Conservation (phyloP, 2,113 vertebrate species). For the Catharus bicknelli region DNA sequence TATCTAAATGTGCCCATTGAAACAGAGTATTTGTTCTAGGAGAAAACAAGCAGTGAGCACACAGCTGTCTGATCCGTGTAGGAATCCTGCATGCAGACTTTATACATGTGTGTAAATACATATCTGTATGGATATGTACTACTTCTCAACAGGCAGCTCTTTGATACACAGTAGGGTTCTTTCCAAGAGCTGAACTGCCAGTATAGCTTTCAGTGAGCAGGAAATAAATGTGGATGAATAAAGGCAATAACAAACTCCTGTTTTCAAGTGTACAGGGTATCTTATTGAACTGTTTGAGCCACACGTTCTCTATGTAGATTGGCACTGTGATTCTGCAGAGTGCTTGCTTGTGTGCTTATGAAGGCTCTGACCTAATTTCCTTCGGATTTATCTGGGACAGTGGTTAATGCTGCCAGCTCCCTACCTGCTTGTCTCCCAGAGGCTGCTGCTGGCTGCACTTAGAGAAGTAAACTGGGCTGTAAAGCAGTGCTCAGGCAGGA, state of each 20-base stretch:
- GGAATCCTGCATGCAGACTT: neutral
- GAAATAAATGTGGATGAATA: neutral
- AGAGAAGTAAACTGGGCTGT: neutral
- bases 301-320: fast-evolving
- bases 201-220: neutral
- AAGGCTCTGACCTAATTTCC: slow-evolving; percentile 40
- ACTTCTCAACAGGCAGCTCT: neutral
- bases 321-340: neutral
- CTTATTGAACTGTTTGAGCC: neutral
- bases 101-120: neutral
- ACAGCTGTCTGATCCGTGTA: neutral
- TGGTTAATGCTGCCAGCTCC: neutral
- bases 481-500: neutral
- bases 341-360: neutral
- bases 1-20: neutral
- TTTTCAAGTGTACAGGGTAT: neutral
- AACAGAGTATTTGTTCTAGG: neutral
- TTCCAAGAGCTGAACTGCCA: neutral
- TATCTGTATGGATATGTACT: neutral
- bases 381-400: neutral
- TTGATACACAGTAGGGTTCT: neutral
- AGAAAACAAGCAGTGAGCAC: neutral
- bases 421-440: neutral
- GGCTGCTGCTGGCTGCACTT: neutral
- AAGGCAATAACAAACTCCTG: neutral